Conservation (phyloP, 2,113 vertebrate genomes). For the Rhinopomastus cyanomelas region DNA sequence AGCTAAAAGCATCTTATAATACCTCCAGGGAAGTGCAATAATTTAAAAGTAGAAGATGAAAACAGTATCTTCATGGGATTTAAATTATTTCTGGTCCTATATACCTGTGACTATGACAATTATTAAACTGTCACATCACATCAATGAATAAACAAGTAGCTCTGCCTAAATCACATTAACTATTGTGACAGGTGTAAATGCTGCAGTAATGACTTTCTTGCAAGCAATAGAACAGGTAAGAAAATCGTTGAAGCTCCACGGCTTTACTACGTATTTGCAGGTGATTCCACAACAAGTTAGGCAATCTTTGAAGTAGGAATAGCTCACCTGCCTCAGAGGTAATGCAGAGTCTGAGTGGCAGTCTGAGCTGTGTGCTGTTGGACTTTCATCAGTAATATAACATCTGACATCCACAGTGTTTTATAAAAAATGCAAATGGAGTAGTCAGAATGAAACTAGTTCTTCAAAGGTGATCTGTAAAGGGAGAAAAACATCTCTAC, state of each 20-base stretch:
- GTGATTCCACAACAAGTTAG: background rate
- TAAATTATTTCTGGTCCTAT: background rate
- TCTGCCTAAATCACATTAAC: conserved; percentile 5
- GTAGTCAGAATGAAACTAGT: background rate
- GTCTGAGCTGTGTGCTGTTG: background rate
- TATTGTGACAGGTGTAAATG: conserved; percentile 51
- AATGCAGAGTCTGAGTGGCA: background rate
- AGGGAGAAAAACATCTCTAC: background rate
- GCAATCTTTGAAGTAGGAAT: background rate
- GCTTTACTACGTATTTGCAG: background rate
- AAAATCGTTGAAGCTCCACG: background rate
- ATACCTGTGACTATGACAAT: background rate
- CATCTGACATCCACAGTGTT: background rate
- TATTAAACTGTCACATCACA: conserved; percentile 46
- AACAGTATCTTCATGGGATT: background rate
- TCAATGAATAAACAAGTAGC: conserved; percentile 21
- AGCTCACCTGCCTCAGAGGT: background rate
- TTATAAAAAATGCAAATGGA: background rate
- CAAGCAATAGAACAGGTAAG: background rate
- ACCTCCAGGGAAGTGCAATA: background rate
- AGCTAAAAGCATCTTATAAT: background rate
- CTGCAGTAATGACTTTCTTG: background rate
- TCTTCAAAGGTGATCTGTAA: background rate
- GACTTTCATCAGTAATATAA: background rate
- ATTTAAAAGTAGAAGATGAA: background rate